A percentile compares a stretch with the other conserved stretches of the same genome.
phyloP scores from a whole-genome alignment of 1,140 invertebrate genomes.

The Harpegnathos saltator region DNA sequence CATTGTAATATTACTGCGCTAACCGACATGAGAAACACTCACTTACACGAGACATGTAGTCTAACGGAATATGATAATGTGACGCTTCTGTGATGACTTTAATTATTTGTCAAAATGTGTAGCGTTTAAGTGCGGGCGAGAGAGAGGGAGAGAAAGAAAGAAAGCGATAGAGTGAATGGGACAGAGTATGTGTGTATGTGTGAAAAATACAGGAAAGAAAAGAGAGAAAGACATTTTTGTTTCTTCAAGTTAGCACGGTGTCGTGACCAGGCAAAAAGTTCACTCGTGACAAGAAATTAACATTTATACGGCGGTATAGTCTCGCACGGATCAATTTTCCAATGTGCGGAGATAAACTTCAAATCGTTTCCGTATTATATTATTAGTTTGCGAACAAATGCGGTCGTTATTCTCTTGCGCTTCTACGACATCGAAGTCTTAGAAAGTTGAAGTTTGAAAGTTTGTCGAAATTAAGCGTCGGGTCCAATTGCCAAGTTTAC shows the following conservation, averaged over 20 bases:
- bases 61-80: constrained; percentile 82
- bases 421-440: too few species aligned
- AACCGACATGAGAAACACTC: constrained; percentile 77
- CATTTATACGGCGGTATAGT: constrained; percentile 10
- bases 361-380: too few species aligned
- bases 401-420: too few species aligned
- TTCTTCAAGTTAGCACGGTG: constrained; percentile 67
- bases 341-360: neutral
- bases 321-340: constrained; percentile 1
- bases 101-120: constrained; percentile 82
- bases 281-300: constrained; percentile 8
- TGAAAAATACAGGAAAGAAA: constrained; percentile 37
- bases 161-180: constrained; percentile 5
- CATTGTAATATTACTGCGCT: constrained; percentile 84
- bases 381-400: too few species aligned
- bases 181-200: constrained; percentile 63
- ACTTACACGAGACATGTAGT: constrained; percentile 80
- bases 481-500: constrained; percentile 29
- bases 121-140: constrained; percentile 71
- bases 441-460: too few species aligned
- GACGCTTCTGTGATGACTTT: constrained; percentile 86
- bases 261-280: constrained; percentile 70
- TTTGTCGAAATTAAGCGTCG: constrained; percentile 10
- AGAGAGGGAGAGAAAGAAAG: constrained; percentile 21
- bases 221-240: constrained; percentile 51